These are phyloP conservation scores for Mus spicilegus DNA, from an alignment of 2,113 vertebrate species.

Conservation along the genomic window DNA sequence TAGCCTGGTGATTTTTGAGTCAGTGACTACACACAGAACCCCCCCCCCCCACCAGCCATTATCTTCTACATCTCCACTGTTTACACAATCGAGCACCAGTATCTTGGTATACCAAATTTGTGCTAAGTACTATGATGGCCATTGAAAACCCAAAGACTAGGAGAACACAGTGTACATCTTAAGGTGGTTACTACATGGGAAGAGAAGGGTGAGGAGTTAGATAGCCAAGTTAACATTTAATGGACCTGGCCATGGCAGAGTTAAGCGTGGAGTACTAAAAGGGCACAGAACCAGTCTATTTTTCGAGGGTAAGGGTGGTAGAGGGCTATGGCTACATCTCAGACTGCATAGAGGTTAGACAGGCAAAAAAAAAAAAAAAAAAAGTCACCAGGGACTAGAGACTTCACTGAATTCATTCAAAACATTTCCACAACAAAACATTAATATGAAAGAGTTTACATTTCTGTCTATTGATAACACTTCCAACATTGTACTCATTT, in stretches of 20 bases:
- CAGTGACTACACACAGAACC: not conserved
- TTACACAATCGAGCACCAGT: not conserved
- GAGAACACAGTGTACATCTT: not conserved
- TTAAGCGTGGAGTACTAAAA: not conserved
- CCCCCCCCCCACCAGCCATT: not conserved
- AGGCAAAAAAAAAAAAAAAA: conserved; percentile 45
- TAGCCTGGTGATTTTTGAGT: not conserved
- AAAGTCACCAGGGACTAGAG: not conserved
- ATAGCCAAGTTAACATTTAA: not conserved
- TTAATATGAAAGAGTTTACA: conserved; percentile 47
- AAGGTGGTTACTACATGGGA: not conserved
- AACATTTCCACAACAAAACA: conserved; percentile 41
- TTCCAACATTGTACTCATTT: conserved; percentile 57
- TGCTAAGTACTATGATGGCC: not conserved
- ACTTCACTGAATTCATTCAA: conserved; percentile 9
- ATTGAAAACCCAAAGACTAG: not conserved
- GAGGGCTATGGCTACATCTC: not conserved
- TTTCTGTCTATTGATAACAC: conserved; percentile 45
- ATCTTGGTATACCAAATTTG: not conserved
- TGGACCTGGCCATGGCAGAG: not conserved
- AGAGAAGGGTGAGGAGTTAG: not conserved
- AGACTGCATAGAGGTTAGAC: not conserved
- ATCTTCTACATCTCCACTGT: not conserved
- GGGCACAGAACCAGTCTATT: not conserved
- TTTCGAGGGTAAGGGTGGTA: not conserved